Evolutionary conservation across 2,113 vertebrate genomes (phyloP).

Genomic region (Astur gentilis): DNA sequence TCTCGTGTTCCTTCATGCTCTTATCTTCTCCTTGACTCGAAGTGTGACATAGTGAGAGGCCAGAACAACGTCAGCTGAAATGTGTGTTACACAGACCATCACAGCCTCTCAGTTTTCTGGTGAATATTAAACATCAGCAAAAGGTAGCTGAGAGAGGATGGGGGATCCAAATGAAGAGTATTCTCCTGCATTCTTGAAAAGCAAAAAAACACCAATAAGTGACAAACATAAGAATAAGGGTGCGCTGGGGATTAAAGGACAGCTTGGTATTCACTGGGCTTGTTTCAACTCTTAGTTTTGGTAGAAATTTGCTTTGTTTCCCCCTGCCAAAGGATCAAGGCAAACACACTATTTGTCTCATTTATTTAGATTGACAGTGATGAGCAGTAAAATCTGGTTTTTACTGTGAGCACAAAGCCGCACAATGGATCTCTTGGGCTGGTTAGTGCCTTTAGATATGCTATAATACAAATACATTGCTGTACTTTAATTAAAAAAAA

Average conservation of each 20-base stretch:
- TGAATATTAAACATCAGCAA: not conserved
- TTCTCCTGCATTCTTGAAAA: not conserved
- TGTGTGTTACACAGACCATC: accelerated
- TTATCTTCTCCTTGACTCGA: not conserved
- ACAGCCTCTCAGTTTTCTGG: not conserved
- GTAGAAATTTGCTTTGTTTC: not conserved
- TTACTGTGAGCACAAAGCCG: not conserved
- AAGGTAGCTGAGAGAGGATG: not conserved
- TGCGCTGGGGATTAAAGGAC: not conserved
- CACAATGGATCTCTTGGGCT: not conserved
- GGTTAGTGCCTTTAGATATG: not conserved
- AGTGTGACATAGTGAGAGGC: not conserved
- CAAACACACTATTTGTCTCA: not conserved
- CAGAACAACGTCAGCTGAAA: not conserved
- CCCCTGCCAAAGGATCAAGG: not conserved
- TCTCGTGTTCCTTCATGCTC: not conserved
- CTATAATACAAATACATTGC: not conserved
- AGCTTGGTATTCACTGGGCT: not conserved
- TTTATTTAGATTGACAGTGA: not conserved
- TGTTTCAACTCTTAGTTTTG: not conserved
- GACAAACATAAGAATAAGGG: not conserved
- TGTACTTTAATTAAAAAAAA: not conserved
- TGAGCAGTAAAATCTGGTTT: not conserved
- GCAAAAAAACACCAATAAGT: not conserved
- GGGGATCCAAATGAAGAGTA: not conserved